Conservation (phyloP, 2,113 vertebrate genomes). For the Dryoscopus gambensis region DNA sequence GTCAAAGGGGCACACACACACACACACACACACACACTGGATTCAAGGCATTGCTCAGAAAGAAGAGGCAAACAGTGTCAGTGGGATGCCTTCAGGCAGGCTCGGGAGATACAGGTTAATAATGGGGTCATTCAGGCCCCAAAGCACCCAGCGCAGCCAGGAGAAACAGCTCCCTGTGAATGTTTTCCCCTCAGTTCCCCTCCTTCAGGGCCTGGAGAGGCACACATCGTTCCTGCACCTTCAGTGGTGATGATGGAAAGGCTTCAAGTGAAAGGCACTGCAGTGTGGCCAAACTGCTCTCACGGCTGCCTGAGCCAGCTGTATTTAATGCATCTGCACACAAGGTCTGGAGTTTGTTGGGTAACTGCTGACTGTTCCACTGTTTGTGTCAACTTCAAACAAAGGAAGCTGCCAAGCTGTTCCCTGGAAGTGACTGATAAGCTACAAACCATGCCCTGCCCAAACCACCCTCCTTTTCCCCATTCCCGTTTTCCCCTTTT, state of each 20-base stretch:
- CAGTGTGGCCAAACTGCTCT: not conserved
- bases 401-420: not conserved
- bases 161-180: not conserved
- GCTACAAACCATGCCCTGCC: not conserved
- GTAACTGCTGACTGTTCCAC: not conserved
- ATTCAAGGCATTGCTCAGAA: not conserved
- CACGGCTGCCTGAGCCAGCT: not conserved
- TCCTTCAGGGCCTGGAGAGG: not conserved
- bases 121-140: not conserved
- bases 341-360: not conserved
- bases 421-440: not conserved
- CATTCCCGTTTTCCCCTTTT: not conserved
- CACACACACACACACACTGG: not conserved
- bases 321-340: not conserved
- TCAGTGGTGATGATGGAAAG: not conserved
- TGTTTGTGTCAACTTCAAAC: not conserved
- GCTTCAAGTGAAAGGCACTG: not conserved
- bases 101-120: not conserved
- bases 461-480: not conserved
- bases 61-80: not conserved
- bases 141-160: not conserved
- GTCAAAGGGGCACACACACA: not conserved
- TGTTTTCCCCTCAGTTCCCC: not conserved
- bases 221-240: not conserved
- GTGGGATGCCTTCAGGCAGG: not conserved